Evolutionary conservation across 2,888 invertebrate genomes (phyloP).

Genomic region (Drosophila conformis): DNA sequence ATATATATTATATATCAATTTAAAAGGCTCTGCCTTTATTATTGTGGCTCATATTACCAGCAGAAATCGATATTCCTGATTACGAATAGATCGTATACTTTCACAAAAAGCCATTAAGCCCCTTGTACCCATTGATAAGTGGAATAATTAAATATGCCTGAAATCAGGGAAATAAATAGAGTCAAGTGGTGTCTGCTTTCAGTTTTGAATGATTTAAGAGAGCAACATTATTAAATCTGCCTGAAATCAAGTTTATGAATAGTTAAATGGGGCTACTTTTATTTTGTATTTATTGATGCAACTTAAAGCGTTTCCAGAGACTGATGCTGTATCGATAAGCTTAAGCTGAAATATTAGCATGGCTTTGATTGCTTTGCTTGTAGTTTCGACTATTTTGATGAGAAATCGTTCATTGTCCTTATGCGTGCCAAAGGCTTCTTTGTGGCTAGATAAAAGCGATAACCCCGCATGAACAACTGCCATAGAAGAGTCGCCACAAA

Average conservation of each 20-base stretch:
- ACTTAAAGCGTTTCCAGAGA: neutral
- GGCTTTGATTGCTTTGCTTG: neutral
- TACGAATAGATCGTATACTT: neutral
- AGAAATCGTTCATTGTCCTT: constrained; percentile 9
- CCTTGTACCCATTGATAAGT: neutral
- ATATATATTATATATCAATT: too few relatives aligned
- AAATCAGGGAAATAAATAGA: neutral
- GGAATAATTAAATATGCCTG: neutral
- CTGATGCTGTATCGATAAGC: neutral
- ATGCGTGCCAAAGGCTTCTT: constrained; percentile 21
- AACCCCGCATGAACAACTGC: constrained; percentile 37
- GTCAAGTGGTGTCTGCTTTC: too few relatives aligned
- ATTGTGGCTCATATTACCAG: neutral
- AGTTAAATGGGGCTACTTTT: neutral
- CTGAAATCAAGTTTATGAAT: too few relatives aligned
- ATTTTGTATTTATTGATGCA: neutral
- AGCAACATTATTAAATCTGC: too few relatives aligned
- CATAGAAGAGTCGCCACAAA: constrained; percentile 26
- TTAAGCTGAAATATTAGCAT: neutral
- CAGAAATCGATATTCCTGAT: neutral
- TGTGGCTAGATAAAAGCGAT: constrained; percentile 40
- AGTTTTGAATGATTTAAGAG: too few relatives aligned
- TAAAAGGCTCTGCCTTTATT: neutral
- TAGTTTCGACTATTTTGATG: neutral
- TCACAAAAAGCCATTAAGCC: neutral